Base-by-base conservation (phyloP, 2,797 vertebrate genomes). In the Mormyrus proboscirostris region DNA sequence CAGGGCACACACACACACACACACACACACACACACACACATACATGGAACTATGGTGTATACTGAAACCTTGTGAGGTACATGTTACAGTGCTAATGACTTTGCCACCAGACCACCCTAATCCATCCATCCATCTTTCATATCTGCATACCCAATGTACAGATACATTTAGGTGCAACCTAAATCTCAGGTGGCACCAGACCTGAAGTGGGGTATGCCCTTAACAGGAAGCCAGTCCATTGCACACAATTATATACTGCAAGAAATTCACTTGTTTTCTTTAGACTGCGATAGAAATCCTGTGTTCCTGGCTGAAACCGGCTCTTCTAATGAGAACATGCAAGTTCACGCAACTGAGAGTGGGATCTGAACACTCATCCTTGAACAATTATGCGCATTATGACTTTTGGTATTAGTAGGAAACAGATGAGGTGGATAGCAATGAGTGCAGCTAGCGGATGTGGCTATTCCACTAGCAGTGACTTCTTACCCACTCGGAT, bases 401-500 rank as follows among this genome's bases (percentile, higher is more conserved):
- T 41, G 33, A 76, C 69, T 41, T 38, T 69, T 69, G 41, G 14
- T 2, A 5, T 76, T 16, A 76, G 33, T 41, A 47, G 79, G n/a
- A 49, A 44, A 83, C 79, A 83, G 14, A 44, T 38, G 33, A 79
- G 19, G 41, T 33, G 50, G 3, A 29, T 12, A 25, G 22, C 38
- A 65, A 9, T 44, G 14, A 59, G 16, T 22, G 29, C 8, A n/a
- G 38, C 55, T 87, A 19, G 25, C 25, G 33, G 8, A 14, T 33
- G 8, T 86, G 0, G 69, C 49, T 8, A 47, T 12, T 25, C 1
- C 51, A 6, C n/a, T 55, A 41, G 16, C 86, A 49, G 16, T 57
- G 22, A 16, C 3, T 16, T 22, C 93, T 86, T 92, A 96, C 96
- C 96, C 2, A 92, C 86, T 95, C 96, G 92, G 79, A 96, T 14